Conservation (phyloP, 2,888 invertebrate genomes). For the Thecocarcelia acutangulata region DNA sequence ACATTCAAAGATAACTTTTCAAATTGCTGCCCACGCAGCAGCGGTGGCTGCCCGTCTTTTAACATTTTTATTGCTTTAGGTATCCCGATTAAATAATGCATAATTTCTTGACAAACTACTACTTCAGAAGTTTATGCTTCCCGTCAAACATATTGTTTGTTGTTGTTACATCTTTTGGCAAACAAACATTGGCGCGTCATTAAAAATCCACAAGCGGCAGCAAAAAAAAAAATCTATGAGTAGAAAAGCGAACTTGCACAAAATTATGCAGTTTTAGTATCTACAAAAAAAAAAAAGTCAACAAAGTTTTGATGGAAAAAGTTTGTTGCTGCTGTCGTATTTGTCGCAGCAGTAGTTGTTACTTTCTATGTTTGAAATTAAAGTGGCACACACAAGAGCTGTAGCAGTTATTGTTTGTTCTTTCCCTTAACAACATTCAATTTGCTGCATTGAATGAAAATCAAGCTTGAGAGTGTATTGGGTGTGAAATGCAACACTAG, state of each 20-base stretch:
- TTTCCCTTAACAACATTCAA: constrained; percentile 35
- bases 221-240: not conserved
- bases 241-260: constrained; percentile 20
- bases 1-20: too few relatives aligned
- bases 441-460: constrained; percentile 59
- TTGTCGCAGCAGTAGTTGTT: constrained; percentile 25
- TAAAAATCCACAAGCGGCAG: constrained; percentile 34
- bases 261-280: constrained; percentile 55
- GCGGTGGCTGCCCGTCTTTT: too few relatives aligned
- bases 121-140: constrained; percentile 3
- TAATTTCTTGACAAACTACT: constrained; percentile 33
- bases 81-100: too few relatives aligned
- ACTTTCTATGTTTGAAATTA: constrained; percentile 33
- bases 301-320: constrained; percentile 68
- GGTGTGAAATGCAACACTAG: constrained; percentile 57
- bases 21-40: too few relatives aligned
- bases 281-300: constrained; percentile 21
- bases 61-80: too few relatives aligned
- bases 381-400: constrained; percentile 45
- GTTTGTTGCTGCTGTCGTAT: constrained; percentile 46
- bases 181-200: constrained; percentile 46
- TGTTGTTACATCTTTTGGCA: constrained; percentile 48
- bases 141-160: constrained; percentile 38
- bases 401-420: constrained; percentile 25
- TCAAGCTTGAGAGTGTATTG: constrained; percentile 47